Conservation (phyloP, 2,113 vertebrate genomes). For the Aleadryas rufinucha region DNA sequence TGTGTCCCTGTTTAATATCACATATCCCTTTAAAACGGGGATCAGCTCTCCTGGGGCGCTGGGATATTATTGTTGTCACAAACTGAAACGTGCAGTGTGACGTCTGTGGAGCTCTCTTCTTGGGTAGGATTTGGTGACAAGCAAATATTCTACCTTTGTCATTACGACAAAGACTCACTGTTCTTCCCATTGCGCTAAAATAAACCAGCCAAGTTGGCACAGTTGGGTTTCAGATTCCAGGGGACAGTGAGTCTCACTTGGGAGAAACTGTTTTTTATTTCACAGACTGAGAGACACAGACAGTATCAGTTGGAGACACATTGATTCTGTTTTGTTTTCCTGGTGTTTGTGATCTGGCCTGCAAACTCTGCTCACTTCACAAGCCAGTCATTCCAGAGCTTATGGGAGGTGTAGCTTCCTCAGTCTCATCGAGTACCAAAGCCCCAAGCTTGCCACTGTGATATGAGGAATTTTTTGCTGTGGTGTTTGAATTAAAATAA, state of each 20-base stretch:
- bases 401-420: not conserved
- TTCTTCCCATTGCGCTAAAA: not conserved
- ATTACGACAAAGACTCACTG: conserved; percentile 17
- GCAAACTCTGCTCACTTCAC: not conserved
- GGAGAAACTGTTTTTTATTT: conserved; percentile 23
- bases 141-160: conserved; percentile 30
- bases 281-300: not conserved
- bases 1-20: not conserved
- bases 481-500: not conserved
- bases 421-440: not conserved
- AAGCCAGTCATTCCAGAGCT: not conserved
- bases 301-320: not conserved
- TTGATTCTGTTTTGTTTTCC: not conserved
- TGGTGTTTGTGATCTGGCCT: not conserved
- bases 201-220: not conserved
- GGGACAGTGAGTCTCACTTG: not conserved
- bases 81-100: rapidly evolving
- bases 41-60: not conserved
- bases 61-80: not conserved
- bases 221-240: conserved; percentile 21
- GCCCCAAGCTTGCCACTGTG: not conserved
- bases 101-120: not conserved
- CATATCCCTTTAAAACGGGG: not conserved
- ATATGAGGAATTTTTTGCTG: not conserved
- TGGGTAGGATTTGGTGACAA: conserved; percentile 31